Evolutionary conservation across 2,888 invertebrate genomes (phyloP).

Genomic region (Trissonchulus sp.): DNA sequence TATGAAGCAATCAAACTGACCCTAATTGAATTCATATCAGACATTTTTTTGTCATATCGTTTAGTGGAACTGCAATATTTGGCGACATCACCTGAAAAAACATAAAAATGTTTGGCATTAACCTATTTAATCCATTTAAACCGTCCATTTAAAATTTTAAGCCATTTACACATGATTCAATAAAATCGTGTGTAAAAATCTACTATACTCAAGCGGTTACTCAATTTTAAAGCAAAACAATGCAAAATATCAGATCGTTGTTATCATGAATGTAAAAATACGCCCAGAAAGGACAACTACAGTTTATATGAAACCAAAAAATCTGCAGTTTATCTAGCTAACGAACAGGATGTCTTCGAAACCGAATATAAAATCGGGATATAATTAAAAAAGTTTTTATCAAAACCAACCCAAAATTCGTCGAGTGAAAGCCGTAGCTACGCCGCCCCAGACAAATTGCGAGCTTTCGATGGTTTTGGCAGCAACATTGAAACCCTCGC

Average conservation of each 20-base stretch:
- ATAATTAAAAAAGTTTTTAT: no score
- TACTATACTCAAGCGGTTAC: no score
- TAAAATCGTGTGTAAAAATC: background rate
- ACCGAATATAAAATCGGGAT: no score
- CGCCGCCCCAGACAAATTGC: constrained; percentile 25
- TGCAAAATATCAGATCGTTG: no score
- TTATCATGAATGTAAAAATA: no score
- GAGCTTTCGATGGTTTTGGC: background rate
- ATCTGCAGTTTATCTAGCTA: no score
- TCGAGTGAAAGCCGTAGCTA: constrained; percentile 19
- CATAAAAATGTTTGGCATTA: background rate
- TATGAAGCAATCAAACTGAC: no score
- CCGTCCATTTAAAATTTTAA: background rate
- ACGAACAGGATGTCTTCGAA: no score
- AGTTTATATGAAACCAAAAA: no score
- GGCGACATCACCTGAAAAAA: constrained; percentile 21
- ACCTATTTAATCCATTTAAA: no score
- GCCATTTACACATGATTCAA: background rate
- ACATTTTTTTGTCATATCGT: constrained; percentile 15
- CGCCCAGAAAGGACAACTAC: no score
- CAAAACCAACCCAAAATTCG: constrained; percentile 5
- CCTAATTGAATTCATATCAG: constrained; percentile 7
- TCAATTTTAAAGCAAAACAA: no score
- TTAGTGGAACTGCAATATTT: constrained; percentile 27
- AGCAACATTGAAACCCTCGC: constrained; percentile 24